Base-by-base conservation (phyloP, 2,797 vertebrate species). In the Corythornis leucogaster region DNA sequence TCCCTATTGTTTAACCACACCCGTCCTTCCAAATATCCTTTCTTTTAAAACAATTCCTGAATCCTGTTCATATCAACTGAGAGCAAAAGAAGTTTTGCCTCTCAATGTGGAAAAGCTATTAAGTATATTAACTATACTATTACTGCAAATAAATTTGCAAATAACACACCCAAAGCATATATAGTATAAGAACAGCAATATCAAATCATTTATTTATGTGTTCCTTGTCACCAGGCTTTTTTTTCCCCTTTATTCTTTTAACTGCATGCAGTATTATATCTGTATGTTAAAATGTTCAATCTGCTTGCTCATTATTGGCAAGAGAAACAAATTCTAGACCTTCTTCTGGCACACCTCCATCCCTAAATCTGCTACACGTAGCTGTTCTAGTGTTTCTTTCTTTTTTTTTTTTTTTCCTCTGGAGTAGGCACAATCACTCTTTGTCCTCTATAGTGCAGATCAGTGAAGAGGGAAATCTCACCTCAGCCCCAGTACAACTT, bases 391-490 rank as follows among this genome's bases (percentile, higher is more conserved):
- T 0, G 0, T 94, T 96, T 93, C 89, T 40, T 38, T 38, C 38
- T 38, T 15, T 22, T 55, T 40, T 22, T 55, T 82, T 66, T 80
- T 87, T 84, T 66, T 75, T 87, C 82, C 62, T 90, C 78, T 42
- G 35, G 81, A 92, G 91, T 92, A 96, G 96, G 91, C 89, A 93
- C 55, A 94, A 94, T 91, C 91, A 53, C 22, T 91, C 64, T 88
- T 90, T 95, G 94, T 93, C 94, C 91, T 97, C 92, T 93, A 38
- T 18, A 62, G 93, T 89, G 66, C 68, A 67, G 89, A 92, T 81
- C 69, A 45, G 61, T 31, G 19, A 62, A 46, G 77, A 88, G 40
- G 68, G 90, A 95, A 95, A 95, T 73, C 87, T 97, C 91, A 80
- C 92, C 85, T 83, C 67, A 89, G 79, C 73, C 82, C 86, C 87